Evolutionary conservation across 2,888 invertebrate genomes (phyloP), one percentile per base, ranked within the genome.

Genomic region (Xiphydria camelus): DNA sequence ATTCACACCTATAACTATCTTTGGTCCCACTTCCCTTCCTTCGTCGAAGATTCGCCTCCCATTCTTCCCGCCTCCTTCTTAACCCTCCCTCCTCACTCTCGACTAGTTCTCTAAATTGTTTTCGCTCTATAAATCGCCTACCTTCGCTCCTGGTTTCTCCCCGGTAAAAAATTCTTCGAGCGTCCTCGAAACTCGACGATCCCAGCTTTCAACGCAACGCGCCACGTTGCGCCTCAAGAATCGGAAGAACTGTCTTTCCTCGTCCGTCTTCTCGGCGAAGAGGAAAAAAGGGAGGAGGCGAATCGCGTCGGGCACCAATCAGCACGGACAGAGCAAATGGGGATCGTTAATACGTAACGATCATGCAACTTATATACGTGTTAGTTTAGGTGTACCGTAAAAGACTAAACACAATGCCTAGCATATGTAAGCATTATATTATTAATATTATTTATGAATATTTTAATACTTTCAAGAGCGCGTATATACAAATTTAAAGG

Each of bases 401-500:
- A 70, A 66, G 66, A 69, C 68, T 70, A 68, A 65, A 66, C 59
- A 62, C 59, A 54, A 68, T 66, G 65, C 69, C 64, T 69, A 64
- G 59, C 59, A 44, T 64, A 62, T 60, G 55, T 67, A 60, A 68
- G 60, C 61, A 70, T 65, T 62, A 63, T 60, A 59, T 61, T 58
- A 66, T 61, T 62, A 64, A 62, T 68, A 64, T 69, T 73, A 73
- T 73, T 73, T 70, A 73, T 73, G 70, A 64, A 62, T 68, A 66
- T 66, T 71, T 70, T 64, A 73, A 64, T 69, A 66, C 66, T 68
- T 61, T 57, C 53, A 54, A n/a, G n/a, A n/a, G n/a, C n/a, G n/a
- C n/a, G n/a, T n/a, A n/a, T n/a, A n/a, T n/a, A n/a, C n/a, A n/a
- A n/a, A n/a, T n/a, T n/a, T n/a, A n/a, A n/a, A n/a, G n/a, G n/a